These are phyloP conservation scores for Diaphora mendica DNA, from an alignment of 2,888 invertebrate genomes.

Conservation along the genomic window DNA sequence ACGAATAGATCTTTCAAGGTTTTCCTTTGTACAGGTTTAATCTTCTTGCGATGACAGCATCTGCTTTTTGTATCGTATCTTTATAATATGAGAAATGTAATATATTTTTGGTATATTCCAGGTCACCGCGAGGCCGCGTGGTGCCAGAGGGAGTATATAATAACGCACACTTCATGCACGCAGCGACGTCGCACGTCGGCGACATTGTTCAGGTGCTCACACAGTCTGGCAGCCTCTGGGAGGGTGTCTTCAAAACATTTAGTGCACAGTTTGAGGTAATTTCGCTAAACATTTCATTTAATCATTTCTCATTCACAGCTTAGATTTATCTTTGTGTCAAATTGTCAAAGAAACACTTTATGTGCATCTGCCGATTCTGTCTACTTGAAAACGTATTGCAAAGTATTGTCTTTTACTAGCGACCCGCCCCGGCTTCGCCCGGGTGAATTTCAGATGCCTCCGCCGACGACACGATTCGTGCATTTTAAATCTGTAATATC, in stretches of 20 bases:
- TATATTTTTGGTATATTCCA: slow-evolving; percentile 53
- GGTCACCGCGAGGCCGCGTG: slow-evolving; percentile 90
- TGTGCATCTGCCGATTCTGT: neutral
- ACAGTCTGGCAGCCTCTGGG: slow-evolving; percentile 93
- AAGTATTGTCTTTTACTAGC: too few species aligned
- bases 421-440: too few species aligned
- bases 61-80: neutral
- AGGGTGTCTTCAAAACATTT: slow-evolving; percentile 96
- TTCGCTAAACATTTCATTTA: slow-evolving; percentile 14
- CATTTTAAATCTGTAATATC: too few species aligned
- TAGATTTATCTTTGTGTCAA: neutral
- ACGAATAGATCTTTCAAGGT: neutral
- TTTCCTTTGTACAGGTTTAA: neutral
- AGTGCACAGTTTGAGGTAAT: slow-evolving; percentile 94
- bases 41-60: neutral
- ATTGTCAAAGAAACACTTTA: neutral
- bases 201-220: slow-evolving; percentile 93
- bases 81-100: neutral
- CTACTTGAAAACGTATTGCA: neutral
- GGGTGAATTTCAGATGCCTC: too few species aligned
- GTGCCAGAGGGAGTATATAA: slow-evolving; percentile 95
- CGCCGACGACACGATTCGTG: too few species aligned
- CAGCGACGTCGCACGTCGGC: slow-evolving; percentile 94
- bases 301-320: neutral
- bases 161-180: slow-evolving; percentile 96